These are phyloP conservation scores for Abrostola tripartita DNA, from an alignment of 2,888 invertebrate genomes.

Conservation along the genomic window DNA sequence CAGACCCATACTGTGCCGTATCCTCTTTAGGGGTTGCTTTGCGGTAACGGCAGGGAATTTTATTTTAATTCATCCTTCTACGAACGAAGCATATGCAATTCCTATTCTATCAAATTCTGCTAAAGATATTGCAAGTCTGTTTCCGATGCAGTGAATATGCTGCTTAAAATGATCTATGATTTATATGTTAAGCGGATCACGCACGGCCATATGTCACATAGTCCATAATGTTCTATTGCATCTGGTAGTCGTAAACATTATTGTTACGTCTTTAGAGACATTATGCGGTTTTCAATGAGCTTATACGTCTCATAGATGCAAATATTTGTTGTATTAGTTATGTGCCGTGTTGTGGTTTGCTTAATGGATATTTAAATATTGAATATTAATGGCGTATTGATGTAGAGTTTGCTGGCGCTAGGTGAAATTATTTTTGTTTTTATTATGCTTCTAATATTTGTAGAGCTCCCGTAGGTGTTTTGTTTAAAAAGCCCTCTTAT, in stretches of 20 bases:
- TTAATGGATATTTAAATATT: slow-evolving; percentile 54
- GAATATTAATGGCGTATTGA: slow-evolving; percentile 28
- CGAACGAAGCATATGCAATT: too few relatives aligned
- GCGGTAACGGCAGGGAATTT: too few relatives aligned
- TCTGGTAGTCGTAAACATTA: slow-evolving; percentile 68
- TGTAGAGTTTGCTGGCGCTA: slow-evolving; percentile 16
- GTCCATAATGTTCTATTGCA: slow-evolving; percentile 68
- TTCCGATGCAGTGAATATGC: slow-evolving; percentile 23
- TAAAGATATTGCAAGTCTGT: too few relatives aligned
- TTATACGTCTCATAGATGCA: slow-evolving; percentile 38
- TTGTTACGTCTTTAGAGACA: slow-evolving; percentile 67
- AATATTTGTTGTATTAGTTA: slow-evolving; percentile 47
- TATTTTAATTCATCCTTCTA: too few relatives aligned
- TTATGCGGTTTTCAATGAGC: slow-evolving; percentile 65
- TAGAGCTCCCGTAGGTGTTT: too few relatives aligned
- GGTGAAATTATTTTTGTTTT: neutral
- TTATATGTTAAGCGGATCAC: slow-evolving; percentile 64
- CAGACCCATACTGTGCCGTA: too few relatives aligned
- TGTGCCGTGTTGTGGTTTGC: slow-evolving; percentile 45
- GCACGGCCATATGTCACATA: slow-evolving; percentile 65
- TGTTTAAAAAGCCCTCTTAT: too few relatives aligned
- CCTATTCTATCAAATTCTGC: too few relatives aligned
- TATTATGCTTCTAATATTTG: neutral
- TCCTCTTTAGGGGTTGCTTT: too few relatives aligned
- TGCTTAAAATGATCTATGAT: slow-evolving; percentile 54